These are phyloP conservation scores for Ophioninae sp. DNA, from an alignment of 2,888 invertebrate genomes.

Conservation along the genomic window DNA sequence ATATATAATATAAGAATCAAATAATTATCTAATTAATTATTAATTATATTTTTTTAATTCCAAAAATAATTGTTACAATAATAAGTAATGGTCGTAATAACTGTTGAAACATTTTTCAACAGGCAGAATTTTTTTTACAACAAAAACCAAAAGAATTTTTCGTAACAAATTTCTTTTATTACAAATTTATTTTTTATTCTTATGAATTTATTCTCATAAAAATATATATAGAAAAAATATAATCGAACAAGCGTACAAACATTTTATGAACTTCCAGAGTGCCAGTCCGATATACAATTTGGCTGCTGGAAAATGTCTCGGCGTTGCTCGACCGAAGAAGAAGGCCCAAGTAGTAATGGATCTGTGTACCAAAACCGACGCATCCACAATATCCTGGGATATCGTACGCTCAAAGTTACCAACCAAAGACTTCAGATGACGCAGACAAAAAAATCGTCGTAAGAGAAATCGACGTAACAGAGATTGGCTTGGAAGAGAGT, in stretches of 20 bases:
- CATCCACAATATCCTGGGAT: conserved; percentile 83
- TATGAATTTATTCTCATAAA: too few relatives aligned
- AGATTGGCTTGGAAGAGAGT: conserved; percentile 65
- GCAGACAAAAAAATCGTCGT: conserved; percentile 60
- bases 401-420: conserved; percentile 78
- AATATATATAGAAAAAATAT: background rate
- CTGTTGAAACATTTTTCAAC: too few relatives aligned
- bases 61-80: too few relatives aligned
- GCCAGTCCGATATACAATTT: conserved; percentile 91
- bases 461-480: conserved; percentile 61
- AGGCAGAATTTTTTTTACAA: too few relatives aligned
- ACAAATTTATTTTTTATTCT: too few relatives aligned
- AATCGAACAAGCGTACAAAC: background rate
- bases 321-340: conserved; percentile 81
- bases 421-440: conserved; percentile 73
- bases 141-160: too few relatives aligned
- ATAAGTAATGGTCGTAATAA: too few relatives aligned
- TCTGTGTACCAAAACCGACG: conserved; percentile 83
- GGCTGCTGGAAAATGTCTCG: conserved; percentile 92
- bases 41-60: too few relatives aligned
- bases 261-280: conserved; percentile 81
- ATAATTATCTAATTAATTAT: too few relatives aligned
- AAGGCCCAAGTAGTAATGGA: conserved; percentile 84
- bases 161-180: too few relatives aligned
- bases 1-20: too few relatives aligned